Evolutionary conservation across 2,888 invertebrate species (phyloP).

Genomic region (Embidobia sp.): DNA sequence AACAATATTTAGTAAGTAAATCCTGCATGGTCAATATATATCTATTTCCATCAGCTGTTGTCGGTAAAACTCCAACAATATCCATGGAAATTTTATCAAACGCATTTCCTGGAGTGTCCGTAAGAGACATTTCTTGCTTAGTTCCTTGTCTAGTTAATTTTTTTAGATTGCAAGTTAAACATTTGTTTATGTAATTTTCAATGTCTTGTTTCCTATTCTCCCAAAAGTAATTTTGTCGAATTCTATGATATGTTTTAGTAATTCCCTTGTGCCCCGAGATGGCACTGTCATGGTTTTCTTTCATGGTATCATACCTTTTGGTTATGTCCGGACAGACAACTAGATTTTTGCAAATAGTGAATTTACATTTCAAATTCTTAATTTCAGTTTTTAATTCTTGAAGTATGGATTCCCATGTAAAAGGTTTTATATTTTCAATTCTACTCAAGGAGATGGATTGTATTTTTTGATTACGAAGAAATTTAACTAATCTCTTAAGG

Average conservation of each 20-base stretch:
- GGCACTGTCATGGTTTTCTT: not conserved
- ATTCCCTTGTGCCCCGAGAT: constrained; percentile 1
- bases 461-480: too few species aligned
- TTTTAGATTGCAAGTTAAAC: not conserved
- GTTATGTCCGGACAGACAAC: not conserved
- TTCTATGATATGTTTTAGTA: not conserved
- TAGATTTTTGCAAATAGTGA: not conserved
- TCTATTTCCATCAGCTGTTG: not conserved
- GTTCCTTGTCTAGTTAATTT: not conserved
- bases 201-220: not conserved
- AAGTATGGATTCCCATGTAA: too few species aligned
- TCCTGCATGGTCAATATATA: not conserved
- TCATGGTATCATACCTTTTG: not conserved
- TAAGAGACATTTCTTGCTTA: not conserved
- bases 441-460: too few species aligned
- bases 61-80: not conserved
- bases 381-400: not conserved
- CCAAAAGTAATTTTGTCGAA: not conserved
- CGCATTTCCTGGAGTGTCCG: not conserved
- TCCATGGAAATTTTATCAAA: not conserved
- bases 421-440: not conserved
- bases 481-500: too few species aligned
- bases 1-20: not conserved
- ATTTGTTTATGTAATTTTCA: not conserved
- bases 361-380: too few species aligned